phyloP scores from a whole-genome alignment of 1,140 invertebrate genomes.

The Nephotettix cincticeps region DNA sequence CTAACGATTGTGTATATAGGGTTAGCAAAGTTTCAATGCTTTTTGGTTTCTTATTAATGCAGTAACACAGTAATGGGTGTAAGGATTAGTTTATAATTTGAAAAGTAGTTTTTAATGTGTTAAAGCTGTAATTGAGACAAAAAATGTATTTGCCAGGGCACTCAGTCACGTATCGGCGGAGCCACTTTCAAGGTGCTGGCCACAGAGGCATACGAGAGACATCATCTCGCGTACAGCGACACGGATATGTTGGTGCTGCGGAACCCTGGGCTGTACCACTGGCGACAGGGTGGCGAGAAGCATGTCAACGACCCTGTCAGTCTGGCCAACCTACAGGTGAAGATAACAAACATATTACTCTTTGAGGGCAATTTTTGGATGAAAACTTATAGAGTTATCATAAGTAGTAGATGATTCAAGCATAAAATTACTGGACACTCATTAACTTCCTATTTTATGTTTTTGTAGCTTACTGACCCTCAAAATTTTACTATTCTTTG shows the following conservation, averaged over 20 bases:
- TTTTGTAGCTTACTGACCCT: no score
- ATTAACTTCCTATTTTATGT: no score
- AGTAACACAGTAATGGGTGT: no score
- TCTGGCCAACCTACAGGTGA: slow-evolving; percentile 87
- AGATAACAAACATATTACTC: neutral
- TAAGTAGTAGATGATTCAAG: no score
- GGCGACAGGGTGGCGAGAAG: slow-evolving; percentile 95
- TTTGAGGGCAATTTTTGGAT: neutral
- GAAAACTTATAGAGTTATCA: no score
- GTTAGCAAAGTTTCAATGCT: no score
- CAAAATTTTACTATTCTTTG: neutral
- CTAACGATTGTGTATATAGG: no score
- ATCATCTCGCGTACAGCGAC: slow-evolving; percentile 75
- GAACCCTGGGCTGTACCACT: slow-evolving; percentile 95
- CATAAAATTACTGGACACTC: no score
- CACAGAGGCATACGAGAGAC: slow-evolving; percentile 82
- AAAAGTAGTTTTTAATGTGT: no score
- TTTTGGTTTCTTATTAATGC: no score
- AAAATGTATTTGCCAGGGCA: slow-evolving; percentile 61
- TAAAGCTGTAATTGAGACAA: no score
- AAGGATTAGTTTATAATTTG: no score
- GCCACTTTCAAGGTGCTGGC: slow-evolving; percentile 88
- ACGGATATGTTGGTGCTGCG: slow-evolving; percentile 80
- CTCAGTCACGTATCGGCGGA: slow-evolving; percentile 93
- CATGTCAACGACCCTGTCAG: slow-evolving; percentile 96